A percentile compares a stretch with the other conserved stretches of the same genome.
These are phyloP conservation scores for Drosophila biarmipes DNA, from an alignment of 1,140 invertebrate genomes.

Conservation along the genomic window DNA sequence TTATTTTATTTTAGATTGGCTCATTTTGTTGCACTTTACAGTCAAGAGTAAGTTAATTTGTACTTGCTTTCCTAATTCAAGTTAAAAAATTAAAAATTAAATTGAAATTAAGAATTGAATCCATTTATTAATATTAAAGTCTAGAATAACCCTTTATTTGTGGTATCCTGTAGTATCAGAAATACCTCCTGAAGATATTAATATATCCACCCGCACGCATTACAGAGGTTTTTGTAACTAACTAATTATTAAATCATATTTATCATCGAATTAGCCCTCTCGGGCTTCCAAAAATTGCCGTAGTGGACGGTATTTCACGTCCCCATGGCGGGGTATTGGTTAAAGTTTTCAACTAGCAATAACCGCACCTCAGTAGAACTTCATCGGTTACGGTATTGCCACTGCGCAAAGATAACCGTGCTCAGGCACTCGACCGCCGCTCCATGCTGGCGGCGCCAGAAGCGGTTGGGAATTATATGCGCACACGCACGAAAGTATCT, in stretches of 20 bases:
- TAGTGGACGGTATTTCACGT: constrained; percentile 96
- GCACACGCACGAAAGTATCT: constrained; percentile 12
- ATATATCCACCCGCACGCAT: too few species aligned
- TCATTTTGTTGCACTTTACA: too few species aligned
- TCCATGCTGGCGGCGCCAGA: constrained; percentile 29
- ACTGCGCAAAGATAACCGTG: constrained; percentile 85
- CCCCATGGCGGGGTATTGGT: constrained; percentile 86
- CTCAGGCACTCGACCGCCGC: not conserved
- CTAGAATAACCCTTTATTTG: too few species aligned
- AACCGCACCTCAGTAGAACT: constrained; percentile 75
- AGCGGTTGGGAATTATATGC: constrained; percentile 72
- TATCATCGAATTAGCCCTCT: constrained; percentile 81
- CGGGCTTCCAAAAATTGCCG: constrained; percentile 93
- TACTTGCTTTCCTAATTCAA: too few species aligned
- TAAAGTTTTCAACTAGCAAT: constrained; percentile 82
- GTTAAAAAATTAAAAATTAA: too few species aligned
- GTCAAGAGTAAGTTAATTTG: too few species aligned
- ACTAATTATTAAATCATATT: constrained; percentile 14
- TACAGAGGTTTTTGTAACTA: too few species aligned
- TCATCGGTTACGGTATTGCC: constrained; percentile 79
- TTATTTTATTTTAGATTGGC: too few species aligned
- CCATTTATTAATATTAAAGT: too few species aligned
- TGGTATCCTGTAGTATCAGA: too few species aligned
- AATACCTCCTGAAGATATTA: too few species aligned
- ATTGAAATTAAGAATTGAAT: too few species aligned